Evolutionary conservation across 2,797 vertebrate genomes (phyloP).

Genomic region (Parauchenoglanis ngamensis): DNA sequence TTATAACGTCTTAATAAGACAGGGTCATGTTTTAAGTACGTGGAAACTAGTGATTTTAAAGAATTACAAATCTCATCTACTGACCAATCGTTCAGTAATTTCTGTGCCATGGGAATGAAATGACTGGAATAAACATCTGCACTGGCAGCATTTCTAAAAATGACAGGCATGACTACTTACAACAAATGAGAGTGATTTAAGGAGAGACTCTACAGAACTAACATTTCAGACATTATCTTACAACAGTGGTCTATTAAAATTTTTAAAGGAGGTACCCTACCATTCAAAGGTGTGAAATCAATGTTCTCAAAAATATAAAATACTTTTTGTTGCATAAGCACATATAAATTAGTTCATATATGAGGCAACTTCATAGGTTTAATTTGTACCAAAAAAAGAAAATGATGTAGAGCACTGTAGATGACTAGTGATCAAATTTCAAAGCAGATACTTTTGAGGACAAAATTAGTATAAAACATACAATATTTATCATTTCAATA

Average conservation of each 20-base stretch:
- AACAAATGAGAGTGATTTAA: conserved; percentile 9
- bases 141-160: background rate
- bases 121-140: background rate
- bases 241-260: conserved; percentile 12
- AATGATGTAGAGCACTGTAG: background rate
- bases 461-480: background rate
- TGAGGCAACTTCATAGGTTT: background rate
- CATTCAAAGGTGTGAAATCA: background rate
- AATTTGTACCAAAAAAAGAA: background rate
- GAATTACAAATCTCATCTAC: background rate
- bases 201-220: background rate
- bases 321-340: background rate
- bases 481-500: background rate
- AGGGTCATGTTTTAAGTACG: background rate
- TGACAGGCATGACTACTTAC: conserved; percentile 3
- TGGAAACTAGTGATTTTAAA: background rate
- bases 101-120: background rate
- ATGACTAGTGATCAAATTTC: background rate
- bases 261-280: background rate
- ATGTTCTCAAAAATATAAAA: background rate
- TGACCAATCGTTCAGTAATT: background rate
- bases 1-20: background rate
- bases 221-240: conserved; percentile 7
- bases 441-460: background rate
- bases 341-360: background rate